Evolutionary conservation across 2,113 vertebrate genomes (phyloP), one percentile per base, ranked within the genome.

Genomic region (Xyliphius kryptos): DNA sequence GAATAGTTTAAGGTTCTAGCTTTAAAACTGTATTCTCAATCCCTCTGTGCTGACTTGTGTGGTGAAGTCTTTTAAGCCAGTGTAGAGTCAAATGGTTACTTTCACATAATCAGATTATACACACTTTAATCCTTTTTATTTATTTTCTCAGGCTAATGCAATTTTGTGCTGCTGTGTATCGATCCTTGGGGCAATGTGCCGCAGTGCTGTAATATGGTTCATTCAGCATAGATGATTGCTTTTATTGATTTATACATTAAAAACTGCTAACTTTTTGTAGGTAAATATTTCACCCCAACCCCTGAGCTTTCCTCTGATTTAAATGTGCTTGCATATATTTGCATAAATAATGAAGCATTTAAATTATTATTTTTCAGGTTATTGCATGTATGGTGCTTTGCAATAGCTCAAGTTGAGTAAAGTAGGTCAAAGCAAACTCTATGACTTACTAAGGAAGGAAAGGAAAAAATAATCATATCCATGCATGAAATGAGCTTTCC

Each of bases 51-150:
- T 32, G 53, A 43, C 47, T 46, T 19, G 17, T 62, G 56, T 74
- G n/a, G 56, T 72, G 51, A 67, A 68, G 61, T 54, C 50, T 51
- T 51, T 53, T 10, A 70, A 72, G 46, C 53, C 40, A 67, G 68
- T 68, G 69, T 74, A 74, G 66, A 72, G n/a, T 59, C 56, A 76
- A 68, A 72, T 49, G 59, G 13, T 66, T 65, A 67, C 63, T 64
- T 73, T 68, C 26, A 43, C 37, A 50, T 73, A 68, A 80, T 81
- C 66, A 73, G 69, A 83, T 80, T 73, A 79, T 61, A 46, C 63
- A 68, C 59, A 69, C 69, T 72, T 68, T 78, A 75, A 74, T 68
- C 69, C 63, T 67, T 32, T 73, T 74, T 68, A 77, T 79, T 73
- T 76, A 74, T 75, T 75, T 74, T 78, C 64, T 63, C 61, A 76